A percentile compares a stretch with the other conserved stretches of the same genome.
These are phyloP conservation scores for Actias luna DNA, from an alignment of 2,888 invertebrate genomes.

Conservation along the genomic window DNA sequence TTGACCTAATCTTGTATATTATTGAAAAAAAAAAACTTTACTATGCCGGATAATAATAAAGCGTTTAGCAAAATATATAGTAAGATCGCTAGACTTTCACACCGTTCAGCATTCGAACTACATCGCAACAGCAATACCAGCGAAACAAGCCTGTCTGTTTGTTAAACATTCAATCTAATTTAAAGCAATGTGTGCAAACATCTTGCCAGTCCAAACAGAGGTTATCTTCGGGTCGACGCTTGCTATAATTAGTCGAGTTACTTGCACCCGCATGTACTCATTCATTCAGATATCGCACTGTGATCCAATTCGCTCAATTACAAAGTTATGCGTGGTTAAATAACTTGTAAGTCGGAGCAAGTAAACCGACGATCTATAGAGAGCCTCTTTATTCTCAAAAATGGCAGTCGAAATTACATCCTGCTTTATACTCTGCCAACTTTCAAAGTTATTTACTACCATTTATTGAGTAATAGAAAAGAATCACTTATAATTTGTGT, in stretches of 20 bases:
- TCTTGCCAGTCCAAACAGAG: slow-evolving; percentile 19
- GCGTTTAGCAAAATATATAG: not conserved
- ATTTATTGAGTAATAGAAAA: too few species aligned
- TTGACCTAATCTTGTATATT: too few species aligned
- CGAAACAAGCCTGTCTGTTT: slow-evolving; percentile 2
- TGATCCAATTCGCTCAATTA: slow-evolving; percentile 15
- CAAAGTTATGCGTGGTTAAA: slow-evolving; percentile 9
- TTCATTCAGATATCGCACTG: slow-evolving; percentile 19
- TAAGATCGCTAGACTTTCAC: not conserved
- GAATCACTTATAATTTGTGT: too few species aligned
- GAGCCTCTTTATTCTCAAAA: not conserved
- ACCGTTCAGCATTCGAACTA: not conserved
- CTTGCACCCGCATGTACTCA: slow-evolving; percentile 24
- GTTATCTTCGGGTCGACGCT: slow-evolving; percentile 25
- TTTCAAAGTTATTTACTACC: too few species aligned
- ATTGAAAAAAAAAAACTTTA: too few species aligned
- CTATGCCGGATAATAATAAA: too few species aligned
- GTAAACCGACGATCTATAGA: not conserved
- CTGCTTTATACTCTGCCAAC: too few species aligned
- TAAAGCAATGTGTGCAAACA: slow-evolving; percentile 16
- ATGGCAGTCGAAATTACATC: not conserved
- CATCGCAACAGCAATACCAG: not conserved
- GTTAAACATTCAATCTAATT: slow-evolving; percentile 2
- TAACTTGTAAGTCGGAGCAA: slow-evolving; percentile 4
- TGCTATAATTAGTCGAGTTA: slow-evolving; percentile 27